Conservation (phyloP, 2,888 invertebrate genomes). For the Adelognathus sp. region DNA sequence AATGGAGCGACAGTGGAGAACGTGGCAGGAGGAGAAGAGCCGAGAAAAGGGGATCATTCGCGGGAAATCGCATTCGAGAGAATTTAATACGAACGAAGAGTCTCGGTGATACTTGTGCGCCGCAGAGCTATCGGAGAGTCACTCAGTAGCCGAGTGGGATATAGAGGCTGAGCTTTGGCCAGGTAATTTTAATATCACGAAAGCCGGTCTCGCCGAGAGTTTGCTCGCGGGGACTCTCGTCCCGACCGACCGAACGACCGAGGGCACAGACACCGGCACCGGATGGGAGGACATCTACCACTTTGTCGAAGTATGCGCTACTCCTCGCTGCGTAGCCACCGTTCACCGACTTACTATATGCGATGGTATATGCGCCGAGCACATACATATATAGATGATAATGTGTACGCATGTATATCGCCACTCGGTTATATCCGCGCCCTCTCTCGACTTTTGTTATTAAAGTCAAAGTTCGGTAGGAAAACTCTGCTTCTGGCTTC, state of each 20-base stretch:
- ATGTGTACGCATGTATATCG: conserved; percentile 33
- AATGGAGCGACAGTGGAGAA: conserved; percentile 14
- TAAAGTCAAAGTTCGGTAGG: conserved; percentile 50
- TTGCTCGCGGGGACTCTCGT: conserved; percentile 43
- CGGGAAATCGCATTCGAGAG: conserved; percentile 44
- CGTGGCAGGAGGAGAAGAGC: conserved; percentile 26
- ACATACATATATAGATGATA: not conserved
- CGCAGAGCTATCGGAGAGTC: conserved; percentile 18
- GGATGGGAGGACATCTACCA: conserved; percentile 32
- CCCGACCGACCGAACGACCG: conserved; percentile 24
- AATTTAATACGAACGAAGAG: conserved; percentile 59
- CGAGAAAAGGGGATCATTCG: conserved; percentile 11
- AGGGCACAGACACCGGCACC: too few relatives aligned
- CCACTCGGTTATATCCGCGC: conserved; percentile 29
- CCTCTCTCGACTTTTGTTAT: conserved; percentile 46
- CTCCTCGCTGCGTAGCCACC: not conserved
- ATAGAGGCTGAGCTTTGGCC: conserved; percentile 39
- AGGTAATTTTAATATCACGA: conserved; percentile 67
- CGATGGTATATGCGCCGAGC: not conserved
- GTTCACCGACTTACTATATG: conserved; percentile 32
- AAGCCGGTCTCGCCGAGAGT: conserved; percentile 54
- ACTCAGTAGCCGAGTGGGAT: conserved; percentile 19
- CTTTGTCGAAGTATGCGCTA: conserved; percentile 12
- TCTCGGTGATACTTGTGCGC: conserved; percentile 20
- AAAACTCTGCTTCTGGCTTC: conserved; percentile 39